A percentile compares a stretch with the other conserved stretches of the same genome.
These are phyloP conservation scores for Calameuta pallipes DNA, from an alignment of 2,888 invertebrate genomes.

Conservation along the genomic window DNA sequence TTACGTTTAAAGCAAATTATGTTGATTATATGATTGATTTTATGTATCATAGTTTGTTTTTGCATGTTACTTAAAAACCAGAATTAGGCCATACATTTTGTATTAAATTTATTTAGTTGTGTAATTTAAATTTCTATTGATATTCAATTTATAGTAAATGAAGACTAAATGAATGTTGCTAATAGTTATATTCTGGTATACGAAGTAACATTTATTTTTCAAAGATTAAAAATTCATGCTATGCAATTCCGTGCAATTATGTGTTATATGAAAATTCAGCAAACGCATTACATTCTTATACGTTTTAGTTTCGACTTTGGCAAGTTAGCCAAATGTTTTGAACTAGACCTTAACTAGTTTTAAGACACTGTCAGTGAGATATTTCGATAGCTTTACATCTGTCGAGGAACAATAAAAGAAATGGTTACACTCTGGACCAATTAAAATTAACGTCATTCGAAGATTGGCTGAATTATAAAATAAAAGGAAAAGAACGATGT, in stretches of 20 bases:
- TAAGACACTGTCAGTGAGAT: slow-evolving; percentile 51
- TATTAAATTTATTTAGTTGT: not conserved
- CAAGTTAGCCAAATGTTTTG: not conserved
- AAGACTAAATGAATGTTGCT: not conserved
- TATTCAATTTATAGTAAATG: no score
- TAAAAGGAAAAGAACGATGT: not conserved
- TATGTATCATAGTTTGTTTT: not conserved
- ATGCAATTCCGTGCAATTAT: no score
- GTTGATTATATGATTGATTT: not conserved
- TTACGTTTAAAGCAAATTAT: not conserved
- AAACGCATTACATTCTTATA: not conserved
- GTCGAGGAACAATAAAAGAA: slow-evolving; percentile 11
- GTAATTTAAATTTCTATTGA: not conserved
- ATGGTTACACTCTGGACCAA: slow-evolving; percentile 27
- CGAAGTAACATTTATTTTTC: not conserved
- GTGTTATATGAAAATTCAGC: no score
- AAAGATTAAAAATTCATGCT: not conserved
- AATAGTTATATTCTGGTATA: not conserved
- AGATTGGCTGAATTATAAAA: not conserved
- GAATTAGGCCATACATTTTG: not conserved
- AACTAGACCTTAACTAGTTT: slow-evolving; percentile 17
- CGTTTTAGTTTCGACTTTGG: not conserved
- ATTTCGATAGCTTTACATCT: slow-evolving; percentile 42
- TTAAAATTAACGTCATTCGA: slow-evolving; percentile 24
- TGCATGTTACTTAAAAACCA: not conserved